Conservation (phyloP, 1,140 invertebrate species). For the Drosophila elegans region DNA sequence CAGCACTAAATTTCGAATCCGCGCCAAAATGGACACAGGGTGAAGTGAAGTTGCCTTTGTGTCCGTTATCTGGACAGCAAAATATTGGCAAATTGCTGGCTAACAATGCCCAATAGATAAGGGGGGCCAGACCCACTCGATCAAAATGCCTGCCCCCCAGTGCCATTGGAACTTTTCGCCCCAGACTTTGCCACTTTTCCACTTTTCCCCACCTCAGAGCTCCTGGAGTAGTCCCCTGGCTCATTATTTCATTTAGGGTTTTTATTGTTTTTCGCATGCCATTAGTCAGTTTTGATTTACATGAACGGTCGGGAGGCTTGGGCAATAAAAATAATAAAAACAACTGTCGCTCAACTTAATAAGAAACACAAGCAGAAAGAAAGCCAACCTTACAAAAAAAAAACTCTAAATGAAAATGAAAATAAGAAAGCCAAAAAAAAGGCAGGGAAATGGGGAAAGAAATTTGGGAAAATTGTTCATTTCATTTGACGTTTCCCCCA, state of each 20-base stretch:
- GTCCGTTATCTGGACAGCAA: slow-evolving; percentile 42
- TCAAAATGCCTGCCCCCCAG: slow-evolving; percentile 1
- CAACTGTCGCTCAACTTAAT: slow-evolving; percentile 82
- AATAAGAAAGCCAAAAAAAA: slow-evolving; percentile 4
- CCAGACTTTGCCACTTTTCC: background rate
- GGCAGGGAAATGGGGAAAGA: slow-evolving; percentile 18
- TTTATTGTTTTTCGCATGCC: slow-evolving; percentile 83
- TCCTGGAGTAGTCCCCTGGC: slow-evolving; percentile 48
- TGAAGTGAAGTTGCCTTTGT: slow-evolving; percentile 32
- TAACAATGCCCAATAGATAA: slow-evolving; percentile 28
- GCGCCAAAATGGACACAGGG: slow-evolving; percentile 8
- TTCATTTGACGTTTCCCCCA: slow-evolving; percentile 39
- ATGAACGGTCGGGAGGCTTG: slow-evolving; percentile 30
- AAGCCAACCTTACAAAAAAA: slow-evolving; percentile 10
- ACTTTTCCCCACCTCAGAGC: background rate
- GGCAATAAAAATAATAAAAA: slow-evolving; percentile 82
- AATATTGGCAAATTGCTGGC: slow-evolving; percentile 63
- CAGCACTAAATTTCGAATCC: background rate
- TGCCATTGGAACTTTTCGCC: background rate
- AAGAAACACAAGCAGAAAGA: slow-evolving; percentile 51
- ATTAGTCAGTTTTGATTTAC: slow-evolving; percentile 82
- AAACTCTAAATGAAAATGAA: slow-evolving; percentile 24
- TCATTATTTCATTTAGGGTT: slow-evolving; percentile 81
- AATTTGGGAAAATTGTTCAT: slow-evolving; percentile 52
- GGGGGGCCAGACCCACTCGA: slow-evolving; percentile 14